Base-by-base conservation (phyloP, 1,140 invertebrate species). In the Dendrolimus kikuchii region DNA sequence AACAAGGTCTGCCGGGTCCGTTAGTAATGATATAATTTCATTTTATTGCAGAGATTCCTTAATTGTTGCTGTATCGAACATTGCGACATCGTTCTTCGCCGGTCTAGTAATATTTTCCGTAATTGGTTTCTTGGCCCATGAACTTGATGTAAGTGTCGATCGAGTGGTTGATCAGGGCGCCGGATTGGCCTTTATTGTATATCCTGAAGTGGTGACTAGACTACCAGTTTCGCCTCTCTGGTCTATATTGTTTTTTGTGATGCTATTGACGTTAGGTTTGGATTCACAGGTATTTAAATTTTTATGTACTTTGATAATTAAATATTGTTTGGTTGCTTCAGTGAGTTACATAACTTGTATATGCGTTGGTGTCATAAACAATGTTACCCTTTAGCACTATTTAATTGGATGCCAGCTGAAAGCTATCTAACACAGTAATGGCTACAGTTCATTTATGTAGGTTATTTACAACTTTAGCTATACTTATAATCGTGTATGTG, bases 161-260 rank as follows among this genome's bases (percentile, higher is more conserved):
- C 90, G 91, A 42, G 93, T 95, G 37, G 93, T 94, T 9, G 92
- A 94, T 54, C 91, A 94, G 70, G 94, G 88, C 0, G 93, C 94
- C 45, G 94, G 95, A 3, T 77, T 96, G 46, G 94, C 94, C 2
- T 96, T 96, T 69, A 94, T 95, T 55, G 94, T 95, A 5, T 96
- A 96, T 76, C 95, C 95, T 0, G 95, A 95, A 80, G 95, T 95
- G 39, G 93, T 96, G 4, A 91, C 94, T 0, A 89, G 94, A 54
- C 83, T 96, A 59, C 95, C 95, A 0, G 86, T 94, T 5, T 92
- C 95, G 2, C 94, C 94, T 0, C 80, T 96, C 4, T 96, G 95
- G 95, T 94, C 95, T 1, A 83, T 95, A 47, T 83, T 96, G 0
- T 96, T 97, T 87, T 97, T 97, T 77, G 89, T 96, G 45, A 95